These are phyloP conservation scores for Choreutis nemorana DNA, from an alignment of 2,888 invertebrate genomes.

Conservation along the genomic window DNA sequence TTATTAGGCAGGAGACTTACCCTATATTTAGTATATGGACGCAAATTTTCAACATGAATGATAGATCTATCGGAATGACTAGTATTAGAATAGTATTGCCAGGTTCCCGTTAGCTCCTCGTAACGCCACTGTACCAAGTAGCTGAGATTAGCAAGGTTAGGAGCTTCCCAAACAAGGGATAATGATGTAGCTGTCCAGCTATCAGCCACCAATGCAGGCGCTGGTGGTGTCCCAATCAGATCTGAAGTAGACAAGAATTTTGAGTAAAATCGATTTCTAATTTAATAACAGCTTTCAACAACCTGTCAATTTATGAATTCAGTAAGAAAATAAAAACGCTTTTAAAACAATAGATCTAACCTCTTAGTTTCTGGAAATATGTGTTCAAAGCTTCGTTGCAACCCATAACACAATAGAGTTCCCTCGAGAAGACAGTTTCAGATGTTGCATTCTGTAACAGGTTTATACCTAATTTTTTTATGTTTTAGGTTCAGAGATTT, in stretches of 20 bases:
- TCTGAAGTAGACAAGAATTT: constrained; percentile 30
- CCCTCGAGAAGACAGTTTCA: constrained; percentile 72
- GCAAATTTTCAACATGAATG: constrained; percentile 78
- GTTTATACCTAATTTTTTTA: neutral
- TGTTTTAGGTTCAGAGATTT: too few relatives aligned
- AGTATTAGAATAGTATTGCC: constrained; percentile 84
- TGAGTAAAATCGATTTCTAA: neutral
- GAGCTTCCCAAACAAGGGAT: constrained; percentile 81
- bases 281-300: constrained; percentile 1
- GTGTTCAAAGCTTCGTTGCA: constrained; percentile 82
- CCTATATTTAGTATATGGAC: constrained; percentile 90
- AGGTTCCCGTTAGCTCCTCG: constrained; percentile 73
- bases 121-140: constrained; percentile 80
- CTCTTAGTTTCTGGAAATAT: constrained; percentile 76
- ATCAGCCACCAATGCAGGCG: constrained; percentile 81
- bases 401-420: constrained; percentile 81
- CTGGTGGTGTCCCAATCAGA: constrained; percentile 73
- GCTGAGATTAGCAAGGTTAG: constrained; percentile 59
- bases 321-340: constrained; percentile 1
- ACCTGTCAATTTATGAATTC: neutral
- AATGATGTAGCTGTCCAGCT: constrained; percentile 79
- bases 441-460: constrained; percentile 73
- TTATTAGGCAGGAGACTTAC: constrained; percentile 53
- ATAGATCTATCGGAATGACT: constrained; percentile 72
- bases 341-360: too few relatives aligned